Base-by-base conservation (phyloP, 2,113 vertebrate species). In the Heterocephalus glaber region DNA sequence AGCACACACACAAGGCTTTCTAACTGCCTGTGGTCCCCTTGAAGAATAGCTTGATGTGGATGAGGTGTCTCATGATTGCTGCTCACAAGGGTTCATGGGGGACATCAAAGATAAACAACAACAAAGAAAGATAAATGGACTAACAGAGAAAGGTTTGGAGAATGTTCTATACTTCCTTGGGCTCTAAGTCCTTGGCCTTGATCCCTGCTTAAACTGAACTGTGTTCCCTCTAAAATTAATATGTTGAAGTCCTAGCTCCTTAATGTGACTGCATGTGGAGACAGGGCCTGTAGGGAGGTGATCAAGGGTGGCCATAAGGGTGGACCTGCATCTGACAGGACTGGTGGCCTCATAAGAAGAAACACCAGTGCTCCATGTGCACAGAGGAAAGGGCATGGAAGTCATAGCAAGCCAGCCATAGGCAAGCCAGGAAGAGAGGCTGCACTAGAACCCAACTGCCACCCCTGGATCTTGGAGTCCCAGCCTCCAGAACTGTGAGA, bases 161-260 rank as follows among this genome's bases (percentile, higher is more conserved):
- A 95, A 86, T 76, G 83, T 85, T 54, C 79, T 87, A 70, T 47
- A 44, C 82, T 60, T 84, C 85, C 77, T 61, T 54, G 33, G 30
- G 10, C 65, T 70, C 9, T 11, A 52, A 28, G 76, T 58, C 35
- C 13, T 35, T 77, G 58, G 44, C 66, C 72, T 85, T 66, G 26
- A 38, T 35, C 60, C 38, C 74, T 91, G 35, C 77, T 81, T 38
- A 49, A 61, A 86, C 8, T 33, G 28, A 70, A 66, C 10, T 66
- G 56, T 66, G 16, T 22, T 22, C 38, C 14, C 52, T 47, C 89
- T 63, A 33, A 79, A 33, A 58, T 14, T 30, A 68, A 3, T 74
- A 58, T 19, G 9, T 17, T 95, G 28, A 52, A 66, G 49, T 41
- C 28, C 35, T 49, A 68, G 47, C 4, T 22, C 61, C 4, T 33